phyloP scores from a whole-genome alignment of 1,140 invertebrate genomes.

The Lamellibrachia luymesi region DNA sequence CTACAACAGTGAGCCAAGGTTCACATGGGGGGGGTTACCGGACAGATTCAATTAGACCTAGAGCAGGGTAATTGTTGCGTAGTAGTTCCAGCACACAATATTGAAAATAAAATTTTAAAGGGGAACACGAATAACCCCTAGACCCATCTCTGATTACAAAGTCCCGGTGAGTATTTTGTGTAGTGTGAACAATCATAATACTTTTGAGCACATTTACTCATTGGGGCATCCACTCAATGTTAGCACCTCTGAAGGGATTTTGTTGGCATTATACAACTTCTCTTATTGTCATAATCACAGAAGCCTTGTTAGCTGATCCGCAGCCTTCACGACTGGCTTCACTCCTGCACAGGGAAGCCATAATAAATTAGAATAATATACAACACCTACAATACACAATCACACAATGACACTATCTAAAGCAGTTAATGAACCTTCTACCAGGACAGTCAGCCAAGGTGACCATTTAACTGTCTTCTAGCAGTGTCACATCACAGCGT shows the following conservation, averaged over 20 bases:
- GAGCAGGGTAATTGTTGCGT: not conserved
- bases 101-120: not conserved
- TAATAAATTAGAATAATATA: slow-evolving; percentile 1
- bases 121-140: not conserved
- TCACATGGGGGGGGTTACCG: not conserved
- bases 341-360: not conserved
- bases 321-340: not conserved
- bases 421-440: not conserved
- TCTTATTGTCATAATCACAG: not conserved
- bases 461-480: not conserved
- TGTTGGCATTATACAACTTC: not conserved
- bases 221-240: not conserved
- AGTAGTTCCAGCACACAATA: not conserved
- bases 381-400: not conserved
- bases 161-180: not conserved
- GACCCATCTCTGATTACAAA: not conserved
- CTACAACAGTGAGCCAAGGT: not conserved
- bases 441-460: not conserved
- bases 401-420: not conserved
- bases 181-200: not conserved
- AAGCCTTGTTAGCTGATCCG: too few relatives aligned
- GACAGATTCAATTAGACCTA: not conserved
- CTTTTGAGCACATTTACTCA: not conserved
- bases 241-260: not conserved
- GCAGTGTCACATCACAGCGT: not conserved